Conservation (phyloP, 2,888 invertebrate genomes). For the Julus scanicus region DNA sequence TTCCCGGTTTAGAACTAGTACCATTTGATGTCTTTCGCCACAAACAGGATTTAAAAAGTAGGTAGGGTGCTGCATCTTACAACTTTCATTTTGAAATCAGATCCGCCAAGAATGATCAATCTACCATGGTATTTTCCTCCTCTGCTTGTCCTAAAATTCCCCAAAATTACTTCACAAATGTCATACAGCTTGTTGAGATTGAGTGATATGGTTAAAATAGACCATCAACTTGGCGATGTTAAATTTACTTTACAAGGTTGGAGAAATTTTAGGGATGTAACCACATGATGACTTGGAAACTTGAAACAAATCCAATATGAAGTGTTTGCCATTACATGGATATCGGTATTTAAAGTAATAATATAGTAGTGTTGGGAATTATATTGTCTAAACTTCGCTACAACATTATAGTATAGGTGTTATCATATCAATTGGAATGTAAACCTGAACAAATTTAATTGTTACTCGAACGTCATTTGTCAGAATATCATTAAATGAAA, state of each 20-base stretch:
- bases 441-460: too few species aligned
- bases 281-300: background rate
- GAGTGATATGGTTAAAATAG: background rate
- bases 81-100: slow-evolving; percentile 4
- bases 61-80: background rate
- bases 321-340: background rate
- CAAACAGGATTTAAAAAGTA: slow-evolving; percentile 44
- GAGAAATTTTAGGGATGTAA: background rate
- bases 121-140: background rate
- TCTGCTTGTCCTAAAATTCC: background rate
- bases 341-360: background rate
- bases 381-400: too few species aligned
- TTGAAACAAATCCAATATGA: background rate
- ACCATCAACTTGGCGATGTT: background rate
- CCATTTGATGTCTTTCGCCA: background rate
- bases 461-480: background rate
- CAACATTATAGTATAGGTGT: too few species aligned
- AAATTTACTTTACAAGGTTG: background rate
- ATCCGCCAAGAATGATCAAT: background rate
- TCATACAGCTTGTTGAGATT: background rate
- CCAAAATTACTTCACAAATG: background rate
- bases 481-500: background rate
- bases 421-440: too few species aligned
- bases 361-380: too few species aligned
- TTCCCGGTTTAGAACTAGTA: background rate